Base-by-base conservation (phyloP, 2,797 vertebrate genomes). In the Xerus rutilus region DNA sequence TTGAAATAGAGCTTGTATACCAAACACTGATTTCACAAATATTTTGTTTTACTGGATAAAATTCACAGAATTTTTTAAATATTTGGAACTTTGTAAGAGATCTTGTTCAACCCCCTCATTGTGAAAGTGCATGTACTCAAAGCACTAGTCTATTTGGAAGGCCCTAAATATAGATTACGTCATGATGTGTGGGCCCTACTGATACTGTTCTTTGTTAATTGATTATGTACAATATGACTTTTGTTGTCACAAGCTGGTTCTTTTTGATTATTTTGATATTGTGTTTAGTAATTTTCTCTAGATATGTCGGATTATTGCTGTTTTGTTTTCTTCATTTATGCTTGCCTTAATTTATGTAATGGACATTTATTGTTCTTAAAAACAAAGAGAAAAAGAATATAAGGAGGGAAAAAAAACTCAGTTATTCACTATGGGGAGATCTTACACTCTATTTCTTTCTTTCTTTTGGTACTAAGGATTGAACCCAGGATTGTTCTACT, bases 171-270 rank as follows among this genome's bases (percentile, higher is more conserved):
- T 54, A 54, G 39, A 74, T 92, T 35, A 47, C 82, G 79, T 57
- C 49, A 59, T 18, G 32, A 7, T 1, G 11, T 7, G 35, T 25
- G 52, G 30, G 1, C 15, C 21, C 39, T 43, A 9, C 43, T 28
- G 20, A 43, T 12, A 28, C 0, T 83, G 64, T 72, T 78, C 90
- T 81, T 89, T 92, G 90, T 94, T 90, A 70, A 73, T 7, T 69
- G 43, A 65, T 11, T 8, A 14, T 28, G 5, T 18, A 74, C 86
- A 95, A 95, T 85, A 3, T 6, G 0, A 67, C 59, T 79, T 76
- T 85, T 92, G 79, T 97, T 90, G 49, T 95, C 87, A 21, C 43
- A 82, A 83, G 76, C 82, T 62, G 57, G 9, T 30, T 65, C 85
- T 82, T 90, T 79, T 95, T 91, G 78, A n/a, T 62, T 62, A 57